A percentile compares a stretch with the other conserved stretches of the same genome.
Evolutionary conservation across 1,140 invertebrate species (phyloP).

Genomic region (Pseudobourletiella spinata): DNA sequence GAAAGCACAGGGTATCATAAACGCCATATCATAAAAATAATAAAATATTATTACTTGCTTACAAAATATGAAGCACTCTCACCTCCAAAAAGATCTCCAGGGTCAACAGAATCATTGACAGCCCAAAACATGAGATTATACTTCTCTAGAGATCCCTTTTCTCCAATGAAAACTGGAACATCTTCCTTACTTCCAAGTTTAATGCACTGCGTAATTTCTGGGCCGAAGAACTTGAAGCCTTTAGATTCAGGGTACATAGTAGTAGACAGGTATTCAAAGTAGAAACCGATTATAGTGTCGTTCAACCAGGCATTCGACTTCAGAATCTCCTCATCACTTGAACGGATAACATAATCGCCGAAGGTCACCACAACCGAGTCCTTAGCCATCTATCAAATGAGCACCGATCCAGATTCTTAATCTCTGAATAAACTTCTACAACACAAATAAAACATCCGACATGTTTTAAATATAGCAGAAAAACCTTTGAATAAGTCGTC

Average conservation of each 20-base stretch:
- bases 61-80: neutral
- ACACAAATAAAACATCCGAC: too few species aligned
- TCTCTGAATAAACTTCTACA: too few species aligned
- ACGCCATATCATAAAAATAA: too few species aligned
- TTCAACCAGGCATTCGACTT: constrained; percentile 18
- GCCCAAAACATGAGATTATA: constrained; percentile 16
- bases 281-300: constrained; percentile 23
- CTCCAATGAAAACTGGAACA: constrained; percentile 9
- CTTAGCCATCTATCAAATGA: constrained; percentile 3
- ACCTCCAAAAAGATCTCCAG: constrained; percentile 7
- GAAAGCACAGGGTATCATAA: too few species aligned
- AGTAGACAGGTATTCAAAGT: constrained; percentile 17
- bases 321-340: constrained; percentile 18
- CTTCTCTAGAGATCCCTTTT: neutral
- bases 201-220: constrained; percentile 17
- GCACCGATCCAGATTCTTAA: too few species aligned
- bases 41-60: too few species aligned
- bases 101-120: constrained; percentile 14
- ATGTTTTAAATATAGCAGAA: too few species aligned
- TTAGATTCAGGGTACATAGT: neutral
- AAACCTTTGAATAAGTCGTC: too few species aligned
- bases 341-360: constrained; percentile 20
- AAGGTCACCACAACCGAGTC: constrained; percentile 14
- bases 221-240: constrained; percentile 16
- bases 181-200: constrained; percentile 13